Percentiles rank a stretch among this genome's conserved stretches.
These are phyloP conservation scores for Coecobrya sp. DNA, from an alignment of 2,888 invertebrate species.

Conservation along the genomic window DNA sequence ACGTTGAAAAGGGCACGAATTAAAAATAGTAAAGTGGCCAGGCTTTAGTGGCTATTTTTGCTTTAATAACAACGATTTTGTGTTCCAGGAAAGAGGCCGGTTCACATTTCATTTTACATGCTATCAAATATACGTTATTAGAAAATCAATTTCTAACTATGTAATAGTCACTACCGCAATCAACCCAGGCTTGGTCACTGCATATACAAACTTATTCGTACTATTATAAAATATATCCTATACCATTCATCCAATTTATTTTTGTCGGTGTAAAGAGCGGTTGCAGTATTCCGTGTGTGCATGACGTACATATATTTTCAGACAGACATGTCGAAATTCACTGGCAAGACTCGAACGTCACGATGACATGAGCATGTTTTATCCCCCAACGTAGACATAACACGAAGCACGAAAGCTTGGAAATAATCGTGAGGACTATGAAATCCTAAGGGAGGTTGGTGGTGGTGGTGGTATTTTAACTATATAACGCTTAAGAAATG, in stretches of 20 bases:
- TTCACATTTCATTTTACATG: neutral
- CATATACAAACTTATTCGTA: neutral
- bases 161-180: neutral
- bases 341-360: constrained; percentile 14
- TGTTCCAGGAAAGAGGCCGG: too few relatives aligned
- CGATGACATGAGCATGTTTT: constrained; percentile 15
- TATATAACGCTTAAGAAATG: neutral
- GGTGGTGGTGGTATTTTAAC: neutral
- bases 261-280: neutral
- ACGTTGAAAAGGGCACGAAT: neutral
- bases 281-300: neutral
- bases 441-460: neutral
- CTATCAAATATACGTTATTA: neutral
- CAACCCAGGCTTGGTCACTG: neutral
- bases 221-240: neutral
- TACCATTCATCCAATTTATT: neutral
- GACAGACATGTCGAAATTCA: neutral
- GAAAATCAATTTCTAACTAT: neutral
- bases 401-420: neutral
- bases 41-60: too few relatives aligned
- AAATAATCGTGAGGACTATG: neutral
- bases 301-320: neutral
- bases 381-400: neutral
- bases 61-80: too few relatives aligned
- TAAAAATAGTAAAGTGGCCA: too few relatives aligned